Base-by-base conservation (phyloP, 2,113 vertebrate genomes). In the Embiotoca jacksoni region DNA sequence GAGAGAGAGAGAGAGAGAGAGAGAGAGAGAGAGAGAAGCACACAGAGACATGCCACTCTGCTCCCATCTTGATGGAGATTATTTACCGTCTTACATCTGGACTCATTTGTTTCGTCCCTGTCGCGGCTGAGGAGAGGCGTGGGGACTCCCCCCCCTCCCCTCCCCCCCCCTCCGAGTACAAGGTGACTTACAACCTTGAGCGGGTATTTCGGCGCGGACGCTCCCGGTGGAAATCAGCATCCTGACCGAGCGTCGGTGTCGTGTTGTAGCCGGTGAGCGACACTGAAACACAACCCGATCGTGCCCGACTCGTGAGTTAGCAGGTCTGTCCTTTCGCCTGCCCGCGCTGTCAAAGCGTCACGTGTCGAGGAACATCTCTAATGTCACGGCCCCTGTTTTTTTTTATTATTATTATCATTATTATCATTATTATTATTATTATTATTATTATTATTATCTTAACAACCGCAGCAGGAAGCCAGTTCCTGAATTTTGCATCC, bases 31-130 rank as follows among this genome's bases (percentile, higher is more conserved):
- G 54, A 50, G 37, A 46, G 23, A 5, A 9, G 23, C n/a, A 41
- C 44, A 41, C 41, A n/a, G 33, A 52, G 72, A 64, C 77, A 23
- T 41, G 15, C 46, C 77, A 44, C 63, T 47, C 36, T 44, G 59
- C 55, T 79, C 47, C 23, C 37, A 4, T 68, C 67, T 72, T 70
- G 80, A 85, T 69, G 82, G 50, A 54, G 70, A 23, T 32, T 31
- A 36, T 82, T 87, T 82, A 84, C 78, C 11, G 73, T 6, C 7
- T 66, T 69, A 66, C 89, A 89, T 78, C 79, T 86, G 76, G 82
- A 80, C 78, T 74, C 83, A 72, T 88, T 83, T 88, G 88, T 85
- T 84, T 75, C 37, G 3, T 71, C 72, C 60, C 31, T 68, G 66
- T 11, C 73, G 61, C 77, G 41, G 75, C 69, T 71, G 64, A 77